phyloP scores from a whole-genome alignment of 2,888 invertebrate species.

The Gerris lacustris region DNA sequence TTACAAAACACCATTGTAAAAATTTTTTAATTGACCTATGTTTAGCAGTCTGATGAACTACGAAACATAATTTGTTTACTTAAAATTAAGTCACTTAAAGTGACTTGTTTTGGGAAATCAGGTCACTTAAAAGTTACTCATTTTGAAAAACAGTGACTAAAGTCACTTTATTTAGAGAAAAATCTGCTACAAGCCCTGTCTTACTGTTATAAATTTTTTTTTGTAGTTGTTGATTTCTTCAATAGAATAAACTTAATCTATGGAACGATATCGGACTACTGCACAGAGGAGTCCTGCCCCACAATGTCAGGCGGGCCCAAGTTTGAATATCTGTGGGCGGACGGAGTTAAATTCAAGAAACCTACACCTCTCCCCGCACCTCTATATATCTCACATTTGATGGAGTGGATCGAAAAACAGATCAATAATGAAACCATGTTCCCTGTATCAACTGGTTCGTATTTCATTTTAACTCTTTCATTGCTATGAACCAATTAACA shows the following conservation, averaged over 20 bases:
- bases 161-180: no score
- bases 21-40: no score
- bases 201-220: slow-evolving; percentile 13
- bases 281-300: slow-evolving; percentile 69
- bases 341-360: slow-evolving; percentile 62
- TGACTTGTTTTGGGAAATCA: no score
- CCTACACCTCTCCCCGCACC: slow-evolving; percentile 72
- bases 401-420: slow-evolving; percentile 86
- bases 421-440: slow-evolving; percentile 80
- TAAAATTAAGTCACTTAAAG: no score
- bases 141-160: no score
- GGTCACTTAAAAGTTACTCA: no score
- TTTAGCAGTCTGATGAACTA: no score
- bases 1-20: no score
- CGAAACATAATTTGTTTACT: no score
- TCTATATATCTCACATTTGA: slow-evolving; percentile 66
- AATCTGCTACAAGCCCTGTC: no score
- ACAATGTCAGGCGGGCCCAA: slow-evolving; percentile 82
- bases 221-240: slow-evolving; percentile 82
- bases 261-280: slow-evolving; percentile 75
- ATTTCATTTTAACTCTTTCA: not conserved
- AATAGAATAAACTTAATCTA: slow-evolving; percentile 86
- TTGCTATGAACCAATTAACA: not conserved
- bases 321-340: slow-evolving; percentile 85
- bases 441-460: slow-evolving; percentile 61